These are phyloP conservation scores for Gymnocypris eckloni DNA, from an alignment of 2,797 vertebrate species.

Conservation along the genomic window DNA sequence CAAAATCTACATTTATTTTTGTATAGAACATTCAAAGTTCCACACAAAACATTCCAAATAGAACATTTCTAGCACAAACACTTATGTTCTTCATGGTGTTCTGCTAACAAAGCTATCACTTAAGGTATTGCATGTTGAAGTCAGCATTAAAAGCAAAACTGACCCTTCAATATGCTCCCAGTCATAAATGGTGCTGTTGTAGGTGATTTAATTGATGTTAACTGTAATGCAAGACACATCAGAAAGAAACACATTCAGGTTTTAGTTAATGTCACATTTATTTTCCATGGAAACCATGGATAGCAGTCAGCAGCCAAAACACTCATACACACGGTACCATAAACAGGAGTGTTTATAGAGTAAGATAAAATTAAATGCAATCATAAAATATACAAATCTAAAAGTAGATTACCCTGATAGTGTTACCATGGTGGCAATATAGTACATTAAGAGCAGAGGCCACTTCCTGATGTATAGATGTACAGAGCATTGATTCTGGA, in stretches of 20 bases:
- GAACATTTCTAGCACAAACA: neutral
- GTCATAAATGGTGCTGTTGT: neutral
- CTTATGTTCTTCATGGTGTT: neutral
- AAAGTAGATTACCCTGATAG: constrained; percentile 57
- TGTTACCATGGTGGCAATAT: constrained; percentile 32
- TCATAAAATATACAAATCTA: constrained; percentile 57
- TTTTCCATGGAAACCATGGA: constrained; percentile 55
- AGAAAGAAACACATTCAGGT: constrained; percentile 3
- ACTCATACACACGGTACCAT: constrained; percentile 56
- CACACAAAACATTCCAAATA: neutral
- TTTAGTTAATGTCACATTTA: constrained; percentile 76
- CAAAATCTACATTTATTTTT: neutral
- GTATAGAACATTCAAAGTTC: neutral
- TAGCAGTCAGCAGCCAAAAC: constrained; percentile 37
- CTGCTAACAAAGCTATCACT: neutral
- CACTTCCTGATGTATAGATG: neutral
- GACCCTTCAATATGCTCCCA: neutral
- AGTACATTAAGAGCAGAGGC: constrained; percentile 23
- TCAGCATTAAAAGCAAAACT: neutral
- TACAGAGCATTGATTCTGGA: constrained; percentile 6
- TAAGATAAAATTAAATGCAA: constrained; percentile 39
- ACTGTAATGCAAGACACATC: neutral
- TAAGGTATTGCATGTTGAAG: neutral
- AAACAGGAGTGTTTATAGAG: constrained; percentile 41
- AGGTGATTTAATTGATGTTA: neutral